A percentile compares a stretch with the other conserved stretches of the same genome.
Conservation (phyloP, 2,797 vertebrate species). For the Nyctibius grandis region DNA sequence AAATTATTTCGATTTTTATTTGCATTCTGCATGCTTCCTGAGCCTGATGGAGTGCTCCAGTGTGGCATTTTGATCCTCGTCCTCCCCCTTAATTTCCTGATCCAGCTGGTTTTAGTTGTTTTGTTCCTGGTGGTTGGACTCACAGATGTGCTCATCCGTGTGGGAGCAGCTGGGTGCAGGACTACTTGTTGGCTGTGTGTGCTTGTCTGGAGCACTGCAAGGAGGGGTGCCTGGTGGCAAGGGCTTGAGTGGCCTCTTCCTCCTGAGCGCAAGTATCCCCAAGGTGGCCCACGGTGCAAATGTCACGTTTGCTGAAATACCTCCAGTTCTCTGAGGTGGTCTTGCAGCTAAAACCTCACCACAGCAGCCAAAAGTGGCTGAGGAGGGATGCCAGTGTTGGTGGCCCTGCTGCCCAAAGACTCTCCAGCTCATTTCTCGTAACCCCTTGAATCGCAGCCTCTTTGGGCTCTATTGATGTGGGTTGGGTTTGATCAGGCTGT, state of each 20-base stretch:
- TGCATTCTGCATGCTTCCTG: neutral
- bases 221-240: neutral
- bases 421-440: neutral
- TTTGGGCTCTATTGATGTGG: neutral
- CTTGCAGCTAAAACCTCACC: neutral
- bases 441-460: neutral
- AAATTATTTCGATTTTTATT: neutral
- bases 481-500: neutral
- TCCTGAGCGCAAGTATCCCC: neutral
- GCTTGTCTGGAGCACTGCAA: neutral
- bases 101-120: conserved; percentile 1
- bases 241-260: neutral
- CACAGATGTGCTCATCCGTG: neutral
- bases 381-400: neutral
- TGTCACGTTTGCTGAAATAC: rapidly evolving
- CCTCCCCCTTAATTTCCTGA: neutral
- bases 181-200: rapidly evolving
- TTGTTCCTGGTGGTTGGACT: neutral
- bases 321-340: rapidly evolving
- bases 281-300: rapidly evolving
- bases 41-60: neutral
- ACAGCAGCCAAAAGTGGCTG: neutral
- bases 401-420: neutral
- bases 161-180: neutral
- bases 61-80: neutral